Base-by-base conservation (phyloP, 2,113 vertebrate genomes). In the Egretta garzetta region DNA sequence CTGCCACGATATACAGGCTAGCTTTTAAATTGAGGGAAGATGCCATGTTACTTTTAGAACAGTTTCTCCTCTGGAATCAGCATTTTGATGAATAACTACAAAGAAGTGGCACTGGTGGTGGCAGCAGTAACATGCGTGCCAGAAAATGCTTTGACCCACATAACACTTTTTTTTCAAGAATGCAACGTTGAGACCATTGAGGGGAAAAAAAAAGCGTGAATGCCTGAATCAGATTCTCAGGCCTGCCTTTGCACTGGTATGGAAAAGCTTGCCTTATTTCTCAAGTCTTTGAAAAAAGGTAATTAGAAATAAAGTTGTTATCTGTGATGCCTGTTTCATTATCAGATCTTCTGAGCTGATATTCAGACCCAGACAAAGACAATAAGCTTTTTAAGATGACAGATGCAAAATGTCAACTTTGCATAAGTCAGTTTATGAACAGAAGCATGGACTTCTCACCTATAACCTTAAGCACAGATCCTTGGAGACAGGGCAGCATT, bases 311-410 rank as follows among this genome's bases (percentile, higher is more conserved):
- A 24, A 80, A 80, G 64, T 26, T 55, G 5, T 41, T 41, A 17
- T 67, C 63, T 88, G 10, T 58, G 23, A 33, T 72, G 28, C 15
- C 49, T 45, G 4, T 72, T 90, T 89, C 12, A 13, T 53, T 67
- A 27, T 55, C 43, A 59, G 27, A n/a, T 47, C 24, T 21, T 53
- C 33, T 43, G 33, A 79, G 19, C 39, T 60, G 27, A 19, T 50
- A 68, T n/a, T 75, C 58, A 91, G 37, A 55, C 8, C 7, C 52
- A 74, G 68, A 83, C 10, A 66, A 88, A 89, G 39, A 47, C 32
- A 95, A 75, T 66, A 55, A 85, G 6, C 35, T 58, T 47, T 97
- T 96, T 89, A 88, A 95, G 84, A 58, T 50, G 47, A 62, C n/a
- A 77, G 77, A 18, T 79, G 68, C 59, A 79, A 67, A 76, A 37